These are phyloP conservation scores for Listronotus oregonensis DNA, from an alignment of 1,140 invertebrate genomes.

Conservation along the genomic window DNA sequence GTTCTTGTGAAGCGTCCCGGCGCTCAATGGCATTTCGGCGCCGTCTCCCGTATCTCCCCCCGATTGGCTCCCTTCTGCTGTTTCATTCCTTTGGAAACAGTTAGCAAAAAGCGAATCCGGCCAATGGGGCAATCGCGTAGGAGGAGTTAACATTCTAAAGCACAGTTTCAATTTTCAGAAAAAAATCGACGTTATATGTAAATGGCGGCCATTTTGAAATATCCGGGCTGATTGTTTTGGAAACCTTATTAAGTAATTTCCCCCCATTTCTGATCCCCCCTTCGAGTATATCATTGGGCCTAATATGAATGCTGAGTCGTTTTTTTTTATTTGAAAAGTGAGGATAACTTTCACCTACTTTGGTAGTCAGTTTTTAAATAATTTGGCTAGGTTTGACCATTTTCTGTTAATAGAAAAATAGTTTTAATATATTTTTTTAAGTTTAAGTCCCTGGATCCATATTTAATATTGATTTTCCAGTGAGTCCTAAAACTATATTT, in stretches of 20 bases:
- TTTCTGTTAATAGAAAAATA: too few species aligned
- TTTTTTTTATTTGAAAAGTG: too few species aligned
- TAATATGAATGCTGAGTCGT: too few species aligned
- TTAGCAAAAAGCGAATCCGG: constrained; percentile 32
- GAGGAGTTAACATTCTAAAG: constrained; percentile 39
- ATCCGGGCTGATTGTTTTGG: constrained; percentile 51
- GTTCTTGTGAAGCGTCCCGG: constrained; percentile 27
- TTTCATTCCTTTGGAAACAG: constrained; percentile 44
- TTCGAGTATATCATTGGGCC: background rate
- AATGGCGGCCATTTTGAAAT: constrained; percentile 53
- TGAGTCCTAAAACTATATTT: too few species aligned
- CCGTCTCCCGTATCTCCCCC: constrained; percentile 45
- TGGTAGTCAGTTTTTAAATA: too few species aligned
- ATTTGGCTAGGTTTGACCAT: too few species aligned
- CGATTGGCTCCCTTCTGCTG: constrained; percentile 53
- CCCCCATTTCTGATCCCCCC: constrained; percentile 3
- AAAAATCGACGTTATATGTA: constrained; percentile 35
- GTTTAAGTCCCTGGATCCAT: too few species aligned
- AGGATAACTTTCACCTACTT: too few species aligned
- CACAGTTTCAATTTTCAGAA: constrained; percentile 48
- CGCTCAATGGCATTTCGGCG: constrained; percentile 38
- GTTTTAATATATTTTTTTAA: too few species aligned
- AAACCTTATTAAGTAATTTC: constrained; percentile 55
- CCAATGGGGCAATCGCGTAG: constrained; percentile 45
- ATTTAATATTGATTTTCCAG: too few species aligned